Percentiles rank a stretch among this genome's conserved stretches.
Evolutionary conservation across 1,140 invertebrate genomes (phyloP).

Genomic region (Diabrotica virgifera): DNA sequence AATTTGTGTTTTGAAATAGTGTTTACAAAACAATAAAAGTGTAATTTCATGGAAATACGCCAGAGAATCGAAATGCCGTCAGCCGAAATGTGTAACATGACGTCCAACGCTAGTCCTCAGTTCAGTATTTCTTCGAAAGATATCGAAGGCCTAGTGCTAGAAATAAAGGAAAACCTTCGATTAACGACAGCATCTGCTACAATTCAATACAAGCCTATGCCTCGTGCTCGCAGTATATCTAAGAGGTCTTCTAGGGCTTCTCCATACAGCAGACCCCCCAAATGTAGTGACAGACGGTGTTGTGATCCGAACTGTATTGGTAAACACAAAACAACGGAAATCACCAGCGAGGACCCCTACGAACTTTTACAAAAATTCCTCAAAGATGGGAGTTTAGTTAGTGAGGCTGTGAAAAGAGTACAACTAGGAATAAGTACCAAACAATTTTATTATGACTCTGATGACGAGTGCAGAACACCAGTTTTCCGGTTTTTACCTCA

Average conservation of each 20-base stretch:
- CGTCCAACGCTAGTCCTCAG: conserved; percentile 30
- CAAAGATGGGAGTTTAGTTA: conserved; percentile 64
- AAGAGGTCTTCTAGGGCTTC: conserved; percentile 54
- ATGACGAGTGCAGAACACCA: conserved; percentile 49
- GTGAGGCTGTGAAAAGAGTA: conserved; percentile 66
- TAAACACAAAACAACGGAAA: conserved; percentile 41
- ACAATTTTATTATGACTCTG: conserved; percentile 53
- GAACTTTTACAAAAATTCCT: conserved; percentile 63
- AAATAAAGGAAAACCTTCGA: conserved; percentile 68
- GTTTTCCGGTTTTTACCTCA: conserved; percentile 35
- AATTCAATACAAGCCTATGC: conserved; percentile 38
- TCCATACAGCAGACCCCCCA: conserved; percentile 57
- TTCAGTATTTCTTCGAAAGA: conserved; percentile 42
- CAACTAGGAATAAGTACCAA: conserved; percentile 53
- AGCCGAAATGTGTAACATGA: conserved; percentile 40
- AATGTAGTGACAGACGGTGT: conserved; percentile 45
- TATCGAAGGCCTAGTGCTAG: conserved; percentile 65
- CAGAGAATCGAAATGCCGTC: conserved; percentile 41
- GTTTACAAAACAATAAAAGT: conserved; percentile 11
- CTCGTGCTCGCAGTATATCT: conserved; percentile 39
- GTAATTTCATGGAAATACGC: neutral
- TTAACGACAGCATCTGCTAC: conserved; percentile 49
- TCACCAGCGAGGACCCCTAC: conserved; percentile 59
- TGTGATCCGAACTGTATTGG: conserved; percentile 49
- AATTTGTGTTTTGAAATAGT: conserved; percentile 29